Conservation (phyloP, 2,113 vertebrate genomes). For the Crotalus helleri region DNA sequence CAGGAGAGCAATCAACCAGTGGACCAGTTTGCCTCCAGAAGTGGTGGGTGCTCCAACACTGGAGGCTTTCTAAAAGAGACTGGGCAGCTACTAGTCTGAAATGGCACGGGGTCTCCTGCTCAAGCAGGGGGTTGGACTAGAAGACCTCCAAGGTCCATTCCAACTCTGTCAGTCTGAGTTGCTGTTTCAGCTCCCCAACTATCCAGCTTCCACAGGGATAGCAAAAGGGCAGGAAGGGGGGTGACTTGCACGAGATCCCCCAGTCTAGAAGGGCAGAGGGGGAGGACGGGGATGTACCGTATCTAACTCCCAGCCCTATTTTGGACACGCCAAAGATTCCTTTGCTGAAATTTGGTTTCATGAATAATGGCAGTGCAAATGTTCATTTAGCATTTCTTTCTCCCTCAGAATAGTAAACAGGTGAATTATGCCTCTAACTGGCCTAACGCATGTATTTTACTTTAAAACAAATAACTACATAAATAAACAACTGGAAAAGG, state of each 20-base stretch:
- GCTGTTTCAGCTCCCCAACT: background rate
- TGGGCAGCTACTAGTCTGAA: too few species aligned
- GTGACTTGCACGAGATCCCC: background rate
- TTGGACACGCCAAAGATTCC: background rate
- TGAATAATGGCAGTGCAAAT: background rate
- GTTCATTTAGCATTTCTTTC: background rate
- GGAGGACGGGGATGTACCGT: background rate
- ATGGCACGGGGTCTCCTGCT: background rate
- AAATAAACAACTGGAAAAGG: background rate
- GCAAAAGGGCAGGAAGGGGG: background rate
- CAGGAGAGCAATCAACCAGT: background rate
- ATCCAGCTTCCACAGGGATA: background rate
- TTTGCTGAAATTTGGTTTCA: background rate
- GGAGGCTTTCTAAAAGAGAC: background rate
- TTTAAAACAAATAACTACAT: background rate
- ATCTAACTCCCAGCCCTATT: background rate
- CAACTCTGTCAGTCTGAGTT: background rate
- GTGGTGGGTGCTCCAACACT: too few species aligned
- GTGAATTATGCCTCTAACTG: background rate
- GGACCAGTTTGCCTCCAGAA: background rate
- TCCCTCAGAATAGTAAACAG: background rate
- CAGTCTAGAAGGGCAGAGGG: background rate
- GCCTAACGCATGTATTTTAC: background rate
- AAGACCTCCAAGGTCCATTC: background rate
- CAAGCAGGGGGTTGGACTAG: background rate